Conservation (phyloP, 2,797 vertebrate species). For the Buceros bicornis region DNA sequence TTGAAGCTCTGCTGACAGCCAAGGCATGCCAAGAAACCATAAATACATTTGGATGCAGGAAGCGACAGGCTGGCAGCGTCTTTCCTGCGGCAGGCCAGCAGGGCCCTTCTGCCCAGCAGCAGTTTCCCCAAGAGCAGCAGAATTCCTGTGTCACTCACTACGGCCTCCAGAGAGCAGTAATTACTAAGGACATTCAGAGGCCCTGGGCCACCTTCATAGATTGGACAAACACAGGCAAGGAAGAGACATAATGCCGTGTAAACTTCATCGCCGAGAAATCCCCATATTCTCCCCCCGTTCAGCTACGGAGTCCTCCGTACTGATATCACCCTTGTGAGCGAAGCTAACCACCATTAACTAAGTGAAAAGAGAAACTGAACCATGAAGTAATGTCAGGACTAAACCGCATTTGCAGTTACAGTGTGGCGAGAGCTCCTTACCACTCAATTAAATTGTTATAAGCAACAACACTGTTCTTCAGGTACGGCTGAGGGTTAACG, state of each 20-base stretch:
- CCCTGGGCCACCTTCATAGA: background rate
- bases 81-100: background rate
- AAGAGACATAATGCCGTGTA: background rate
- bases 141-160: background rate
- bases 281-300: background rate
- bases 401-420: background rate
- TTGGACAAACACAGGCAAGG: background rate
- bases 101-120: background rate
- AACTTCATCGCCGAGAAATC: background rate
- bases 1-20: background rate
- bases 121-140: background rate
- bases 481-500: constrained; percentile 92
- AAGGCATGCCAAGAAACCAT: background rate
- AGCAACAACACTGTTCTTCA: constrained; percentile 94
- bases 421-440: constrained; percentile 71
- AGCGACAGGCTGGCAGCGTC: background rate
- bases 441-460: constrained; percentile 91
- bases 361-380: background rate
- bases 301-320: background rate
- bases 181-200: background rate
- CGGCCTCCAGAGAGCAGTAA: background rate
- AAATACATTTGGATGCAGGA: background rate
- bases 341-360: background rate
- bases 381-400: background rate
- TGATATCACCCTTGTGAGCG: background rate